Percentiles rank a stretch among this genome's conserved stretches.
phyloP scores from a whole-genome alignment of 1,140 invertebrate species.

The Drosophila rhopaloa region DNA sequence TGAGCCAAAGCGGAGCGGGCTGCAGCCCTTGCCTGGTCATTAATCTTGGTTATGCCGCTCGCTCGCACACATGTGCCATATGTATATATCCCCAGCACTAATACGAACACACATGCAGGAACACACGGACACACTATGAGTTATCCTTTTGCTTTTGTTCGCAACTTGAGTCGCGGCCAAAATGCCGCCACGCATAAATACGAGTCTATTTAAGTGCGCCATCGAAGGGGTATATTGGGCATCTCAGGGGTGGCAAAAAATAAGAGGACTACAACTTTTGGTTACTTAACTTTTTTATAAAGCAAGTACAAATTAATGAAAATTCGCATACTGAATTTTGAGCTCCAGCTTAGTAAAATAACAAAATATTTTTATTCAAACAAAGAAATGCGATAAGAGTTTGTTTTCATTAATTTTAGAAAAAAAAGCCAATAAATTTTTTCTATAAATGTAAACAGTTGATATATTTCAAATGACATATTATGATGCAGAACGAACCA shows the following conservation, averaged over 20 bases:
- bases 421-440: neutral
- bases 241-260: conserved; percentile 1
- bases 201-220: conserved; percentile 22
- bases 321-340: too few species aligned
- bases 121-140: conserved; percentile 35
- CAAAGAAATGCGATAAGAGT: too few species aligned
- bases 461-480: neutral
- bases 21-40: conserved; percentile 77
- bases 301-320: neutral
- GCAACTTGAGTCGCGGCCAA: conserved; percentile 76
- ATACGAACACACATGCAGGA: conserved; percentile 7
- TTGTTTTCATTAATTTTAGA: too few species aligned
- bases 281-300: too few species aligned
- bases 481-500: neutral
- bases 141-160: conserved; percentile 76
- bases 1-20: conserved; percentile 52
- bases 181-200: conserved; percentile 58
- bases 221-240: conserved; percentile 9
- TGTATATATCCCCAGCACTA: neutral
- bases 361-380: neutral
- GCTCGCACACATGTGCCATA: conserved; percentile 31
- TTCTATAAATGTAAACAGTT: neutral
- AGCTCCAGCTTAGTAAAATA: neutral
- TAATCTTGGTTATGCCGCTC: conserved; percentile 82
- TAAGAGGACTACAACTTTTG: too few species aligned